Percentiles rank a stretch among this genome's conserved stretches.
Conservation (phyloP, 2,113 vertebrate genomes). For the Epinephelus lanceolatus region DNA sequence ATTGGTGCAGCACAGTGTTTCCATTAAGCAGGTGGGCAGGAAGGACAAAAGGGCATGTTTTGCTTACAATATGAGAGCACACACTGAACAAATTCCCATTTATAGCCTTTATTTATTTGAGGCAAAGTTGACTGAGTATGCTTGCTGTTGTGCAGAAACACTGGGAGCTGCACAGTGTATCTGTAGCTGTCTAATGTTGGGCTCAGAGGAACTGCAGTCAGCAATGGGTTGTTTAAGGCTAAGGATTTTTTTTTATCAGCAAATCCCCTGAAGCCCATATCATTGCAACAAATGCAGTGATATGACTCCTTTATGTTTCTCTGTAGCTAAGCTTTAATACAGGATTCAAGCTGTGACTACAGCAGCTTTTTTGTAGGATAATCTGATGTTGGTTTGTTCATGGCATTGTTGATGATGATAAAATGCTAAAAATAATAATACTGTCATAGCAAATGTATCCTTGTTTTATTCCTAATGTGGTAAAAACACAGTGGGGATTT, state of each 20-base stretch:
- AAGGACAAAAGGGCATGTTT: slow-evolving; percentile 62
- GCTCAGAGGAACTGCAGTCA: slow-evolving; percentile 33
- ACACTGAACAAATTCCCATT: slow-evolving; percentile 51
- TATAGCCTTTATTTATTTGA: slow-evolving; percentile 40
- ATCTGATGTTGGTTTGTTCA: background rate
- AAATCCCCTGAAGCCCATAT: slow-evolving; percentile 23
- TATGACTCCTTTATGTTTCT: slow-evolving; percentile 11
- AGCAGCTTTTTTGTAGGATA: background rate
- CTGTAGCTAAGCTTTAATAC: background rate
- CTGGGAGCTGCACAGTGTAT: slow-evolving; percentile 38
- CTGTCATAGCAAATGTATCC: background rate
- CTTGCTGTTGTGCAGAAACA: slow-evolving; percentile 25
- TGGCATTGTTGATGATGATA: slow-evolving; percentile 20
- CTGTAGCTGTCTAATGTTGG: slow-evolving; percentile 24
- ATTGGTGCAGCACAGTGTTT: slow-evolving; percentile 37
- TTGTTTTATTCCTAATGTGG: background rate
- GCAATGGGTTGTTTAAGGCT: slow-evolving; percentile 43
- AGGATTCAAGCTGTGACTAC: slow-evolving; percentile 9
- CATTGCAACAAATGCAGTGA: slow-evolving; percentile 8
- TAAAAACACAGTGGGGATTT: background rate
- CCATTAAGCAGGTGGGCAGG: slow-evolving; percentile 62
- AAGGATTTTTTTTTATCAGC: slow-evolving; percentile 41
- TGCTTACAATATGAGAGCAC: slow-evolving; percentile 47
- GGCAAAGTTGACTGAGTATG: slow-evolving; percentile 40
- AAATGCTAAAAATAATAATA: slow-evolving; percentile 5